Base-by-base conservation (phyloP, 2,113 vertebrate species). In the Oostethus manadensis region DNA sequence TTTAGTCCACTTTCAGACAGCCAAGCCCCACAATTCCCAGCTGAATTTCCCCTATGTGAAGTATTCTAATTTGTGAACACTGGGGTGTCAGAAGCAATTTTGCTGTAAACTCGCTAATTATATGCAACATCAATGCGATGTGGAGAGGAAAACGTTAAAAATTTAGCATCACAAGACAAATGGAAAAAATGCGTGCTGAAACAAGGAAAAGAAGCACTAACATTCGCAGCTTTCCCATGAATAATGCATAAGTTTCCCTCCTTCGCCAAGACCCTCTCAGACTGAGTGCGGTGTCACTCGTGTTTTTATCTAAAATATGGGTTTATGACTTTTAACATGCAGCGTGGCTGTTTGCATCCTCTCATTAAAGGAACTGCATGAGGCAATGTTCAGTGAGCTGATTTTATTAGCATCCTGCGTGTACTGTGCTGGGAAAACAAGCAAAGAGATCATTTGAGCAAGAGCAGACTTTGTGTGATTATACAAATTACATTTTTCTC, bases 21-120 rank as follows among this genome's bases (percentile, higher is more conserved):
- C 88, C 86, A 70, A 85, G 82, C 87, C 88, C 88, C 80, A 86
- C 85, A 72, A 83, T 83, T 94, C 93, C 92, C 93, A 90, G 89
- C 90, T 94, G 94, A 92, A 91, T 93, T 88, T 87, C 84, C 88
- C 85, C 85, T 86, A 89, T 92, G 91, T 92, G 90, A 93, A 94
- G 92, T 92, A 91, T 91, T 92, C 87, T 93, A 93, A 94, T 94
- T 94, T 93, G 87, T 89, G 85, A 91, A 92, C 92, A 91, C 92
- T 87, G 89, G 82, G 86, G 89, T 95, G 96, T 97, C 95, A 97
- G 91, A 92, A 92, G 92, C 90, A 90, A 95, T 98, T 95, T 93
- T 92, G 90, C 91, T 90, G 92, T 90, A 90, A 95, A 94, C 92
- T 92, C 90, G 87, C 90, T 96, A 98, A 98, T 96, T 94, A 94